Percentiles rank a stretch among this genome's conserved stretches.
These are phyloP conservation scores for Stigmatopora argus DNA, from an alignment of 2,113 vertebrate genomes.

Conservation along the genomic window DNA sequence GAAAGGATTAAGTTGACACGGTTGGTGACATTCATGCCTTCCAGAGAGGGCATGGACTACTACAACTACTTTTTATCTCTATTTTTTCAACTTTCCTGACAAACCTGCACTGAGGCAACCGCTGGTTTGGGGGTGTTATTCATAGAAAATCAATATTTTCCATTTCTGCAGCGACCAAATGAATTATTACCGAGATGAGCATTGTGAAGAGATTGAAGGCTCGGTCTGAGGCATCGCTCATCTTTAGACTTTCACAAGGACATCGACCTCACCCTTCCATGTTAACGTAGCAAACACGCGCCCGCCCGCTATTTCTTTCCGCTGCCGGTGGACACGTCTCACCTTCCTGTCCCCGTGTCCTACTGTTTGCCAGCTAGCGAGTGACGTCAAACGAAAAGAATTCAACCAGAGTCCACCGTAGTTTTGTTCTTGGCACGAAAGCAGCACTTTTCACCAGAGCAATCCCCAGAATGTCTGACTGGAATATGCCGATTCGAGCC, in stretches of 20 bases:
- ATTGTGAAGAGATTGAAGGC: slow-evolving; percentile 58
- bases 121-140: slow-evolving; percentile 56
- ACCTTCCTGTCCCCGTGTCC: slow-evolving; percentile 10
- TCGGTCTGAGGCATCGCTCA: slow-evolving; percentile 53
- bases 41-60: background rate
- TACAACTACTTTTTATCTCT: background rate
- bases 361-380: no score
- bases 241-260: slow-evolving; percentile 60
- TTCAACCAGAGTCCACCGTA: background rate
- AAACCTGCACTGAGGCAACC: slow-evolving; percentile 28
- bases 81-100: slow-evolving; percentile 39
- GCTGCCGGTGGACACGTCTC: slow-evolving; percentile 33
- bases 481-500: slow-evolving; percentile 58
- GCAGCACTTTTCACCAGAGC: slow-evolving; percentile 52
- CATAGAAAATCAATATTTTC: slow-evolving; percentile 70
- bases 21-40: slow-evolving; percentile 1
- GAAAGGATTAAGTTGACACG: no score
- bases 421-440: slow-evolving; percentile 12
- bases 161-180: slow-evolving; percentile 64
- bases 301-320: slow-evolving; percentile 23
- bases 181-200: slow-evolving; percentile 65
- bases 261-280: slow-evolving; percentile 47
- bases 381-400: no score
- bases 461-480: slow-evolving; percentile 48
- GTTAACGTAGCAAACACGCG: slow-evolving; percentile 40